Base-by-base conservation (phyloP, 2,888 invertebrate genomes). In the Eumacrocentrus americanus region DNA sequence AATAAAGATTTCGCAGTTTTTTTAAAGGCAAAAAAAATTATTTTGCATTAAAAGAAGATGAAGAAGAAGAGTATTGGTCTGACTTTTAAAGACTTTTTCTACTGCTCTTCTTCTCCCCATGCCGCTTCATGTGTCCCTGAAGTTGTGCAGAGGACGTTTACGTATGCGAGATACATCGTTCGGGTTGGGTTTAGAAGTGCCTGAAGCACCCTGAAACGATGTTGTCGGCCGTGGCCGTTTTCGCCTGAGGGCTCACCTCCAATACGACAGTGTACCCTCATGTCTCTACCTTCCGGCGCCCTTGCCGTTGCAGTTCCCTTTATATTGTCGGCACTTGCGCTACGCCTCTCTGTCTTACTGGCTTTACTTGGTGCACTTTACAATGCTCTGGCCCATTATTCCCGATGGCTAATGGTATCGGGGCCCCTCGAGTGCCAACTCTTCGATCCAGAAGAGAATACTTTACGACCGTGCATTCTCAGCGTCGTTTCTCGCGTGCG, bases 191-290 rank as follows among this genome's bases (percentile, higher is more conserved):
- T 77, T 74, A 71, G 72, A 74, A 75, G 67, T 63, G 73, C 75
- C 62, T 70, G 42, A 6, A 74, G 78, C 73, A 68, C 63, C 72
- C 68, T 72, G 71, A 73, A 79, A 76, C 74, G 78, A 79, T 76
- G 77, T 79, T 77, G 78, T 77, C 75, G 79, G 77, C 77, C 78
- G 75, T 79, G 79, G 79, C 76, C 75, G 76, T 70, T 74, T 75
- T 67, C 52, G 71, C 76, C 74, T 57, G 53, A 55, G 67, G 77
- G 66, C 70, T 62, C 60, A 62, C 55, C 71, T 70, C 68, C 70
- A 72, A 72, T 73, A 72, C 73, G 73, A 75, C 71, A 71, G 72
- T 69, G 65, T 61, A 63, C 60, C 59, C 62, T 63, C 63, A 51
- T 59, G 60, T 60, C 23, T 14, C 23, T 14, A 25, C 5, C n/a